A percentile compares a stretch with the other conserved stretches of the same genome.
These are phyloP conservation scores for Agrotis exclamationis DNA, from an alignment of 2,888 invertebrate genomes.

Conservation along the genomic window DNA sequence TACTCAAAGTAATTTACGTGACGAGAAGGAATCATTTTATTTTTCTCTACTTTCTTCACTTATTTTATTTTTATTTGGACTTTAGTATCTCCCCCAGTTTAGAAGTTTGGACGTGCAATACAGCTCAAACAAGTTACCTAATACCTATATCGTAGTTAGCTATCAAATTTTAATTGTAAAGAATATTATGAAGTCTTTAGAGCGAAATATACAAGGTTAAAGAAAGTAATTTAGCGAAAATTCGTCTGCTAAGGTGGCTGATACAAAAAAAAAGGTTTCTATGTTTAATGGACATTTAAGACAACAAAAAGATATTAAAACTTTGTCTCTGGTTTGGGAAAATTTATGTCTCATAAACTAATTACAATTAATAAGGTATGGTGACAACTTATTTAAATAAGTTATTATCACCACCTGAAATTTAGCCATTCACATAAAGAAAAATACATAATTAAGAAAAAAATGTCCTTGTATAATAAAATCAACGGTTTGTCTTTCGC, in stretches of 20 bases:
- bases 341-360: no score
- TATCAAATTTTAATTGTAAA: conserved; percentile 53
- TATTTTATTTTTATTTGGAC: background rate
- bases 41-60: background rate
- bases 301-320: no score
- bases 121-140: conserved; percentile 85
- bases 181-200: conserved; percentile 38
- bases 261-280: no score
- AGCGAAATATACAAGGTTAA: background rate
- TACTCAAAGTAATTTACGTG: conserved; percentile 41
- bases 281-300: no score
- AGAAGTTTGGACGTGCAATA: conserved; percentile 78
- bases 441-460: no score
- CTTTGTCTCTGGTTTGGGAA: no score
- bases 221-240: background rate
- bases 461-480: no score
- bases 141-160: conserved; percentile 82
- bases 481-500: background rate
- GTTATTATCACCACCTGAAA: no score
- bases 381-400: no score
- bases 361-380: no score
- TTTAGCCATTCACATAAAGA: no score
- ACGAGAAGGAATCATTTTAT: conserved; percentile 34
- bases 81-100: conserved; percentile 51
- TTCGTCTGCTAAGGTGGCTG: no score